Evolutionary conservation across 2,888 invertebrate genomes (phyloP).

Genomic region (Idaea straminata): DNA sequence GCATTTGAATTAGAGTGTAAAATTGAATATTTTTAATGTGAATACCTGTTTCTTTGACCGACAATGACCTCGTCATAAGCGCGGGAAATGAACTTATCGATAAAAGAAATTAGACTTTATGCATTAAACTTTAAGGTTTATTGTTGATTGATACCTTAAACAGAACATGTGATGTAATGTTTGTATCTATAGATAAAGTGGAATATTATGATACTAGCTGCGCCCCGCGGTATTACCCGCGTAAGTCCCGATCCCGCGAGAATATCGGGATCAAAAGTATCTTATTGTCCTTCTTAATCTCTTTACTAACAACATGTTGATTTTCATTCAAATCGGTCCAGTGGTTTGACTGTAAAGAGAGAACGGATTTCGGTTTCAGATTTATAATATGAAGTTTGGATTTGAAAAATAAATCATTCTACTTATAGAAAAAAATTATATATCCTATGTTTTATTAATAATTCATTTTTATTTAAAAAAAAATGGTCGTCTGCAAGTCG

Average conservation of each 20-base stretch:
- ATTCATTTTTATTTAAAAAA: too few relatives aligned
- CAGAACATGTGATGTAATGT: constrained; percentile 26
- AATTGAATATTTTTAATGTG: not conserved
- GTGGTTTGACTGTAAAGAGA: not conserved
- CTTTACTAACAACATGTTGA: not conserved
- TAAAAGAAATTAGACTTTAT: not conserved
- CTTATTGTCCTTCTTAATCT: not conserved
- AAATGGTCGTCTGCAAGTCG: not conserved
- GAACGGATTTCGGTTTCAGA: too few relatives aligned
- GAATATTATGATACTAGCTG: constrained; percentile 14
- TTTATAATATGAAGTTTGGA: too few relatives aligned
- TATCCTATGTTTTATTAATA: too few relatives aligned
- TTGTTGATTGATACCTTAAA: constrained; percentile 9
- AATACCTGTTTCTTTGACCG: not conserved
- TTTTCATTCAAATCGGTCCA: not conserved
- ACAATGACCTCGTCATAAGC: constrained; percentile 2
- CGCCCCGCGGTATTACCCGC: constrained; percentile 6
- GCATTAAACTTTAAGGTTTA: not conserved
- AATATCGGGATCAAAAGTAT: not conserved
- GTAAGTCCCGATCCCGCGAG: not conserved
- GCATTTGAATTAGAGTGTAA: not conserved
- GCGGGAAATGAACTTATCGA: not conserved
- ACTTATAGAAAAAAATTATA: too few relatives aligned
- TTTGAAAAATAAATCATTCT: not conserved
- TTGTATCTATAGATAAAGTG: constrained; percentile 14